Base-by-base conservation (phyloP, 1,140 invertebrate genomes). In the Drosophila ercepeae region DNA sequence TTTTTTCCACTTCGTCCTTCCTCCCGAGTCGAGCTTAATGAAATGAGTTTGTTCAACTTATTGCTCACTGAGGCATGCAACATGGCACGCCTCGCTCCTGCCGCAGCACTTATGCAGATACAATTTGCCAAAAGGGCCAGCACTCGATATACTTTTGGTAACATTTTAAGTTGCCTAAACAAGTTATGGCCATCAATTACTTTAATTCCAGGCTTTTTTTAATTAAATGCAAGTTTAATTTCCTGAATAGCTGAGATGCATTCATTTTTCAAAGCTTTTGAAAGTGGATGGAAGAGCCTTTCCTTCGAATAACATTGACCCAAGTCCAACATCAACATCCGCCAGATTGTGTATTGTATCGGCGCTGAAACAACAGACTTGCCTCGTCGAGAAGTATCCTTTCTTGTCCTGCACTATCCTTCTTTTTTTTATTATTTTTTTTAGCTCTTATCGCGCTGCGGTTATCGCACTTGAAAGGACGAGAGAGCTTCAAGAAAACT, bases 31-130 rank as follows among this genome's bases (percentile, higher is more conserved):
- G 45, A 81, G 82, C 82, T 86, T 86, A 86, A 88, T 86, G 81
- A 88, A 86, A 88, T 86, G 82, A 88, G 81, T 88, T 86, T 88
- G 82, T 88, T 76, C 77, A 86, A 86, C 81, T 88, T 86, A 86
- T 86, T 86, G 81, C 81, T 69, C 46, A 74, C 51, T 70, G 81
- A 88, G 81, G 77, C 81, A 88, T 88, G 81, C 82, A 88, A 76
- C 82, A 86, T 84, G 81, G 59, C 67, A 54, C 57, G 60, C 44
- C 58, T 25, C 44, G 29, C 29, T 29, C 7, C 27, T 8, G 1
- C 27, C 9, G 7, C 8, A 9, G 29, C 29, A 32, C 29, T 65
- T 11, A 67, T 67, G 63, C 60, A 67, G 63, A 67, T 67, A 67
- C 63, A 67, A 67, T 67, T 67, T 67, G 63, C 63, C 11, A 2